Percentiles rank a stretch among this genome's conserved stretches.
Evolutionary conservation across 2,113 vertebrate genomes (phyloP).

Genomic region (Misgurnus mizolepis): DNA sequence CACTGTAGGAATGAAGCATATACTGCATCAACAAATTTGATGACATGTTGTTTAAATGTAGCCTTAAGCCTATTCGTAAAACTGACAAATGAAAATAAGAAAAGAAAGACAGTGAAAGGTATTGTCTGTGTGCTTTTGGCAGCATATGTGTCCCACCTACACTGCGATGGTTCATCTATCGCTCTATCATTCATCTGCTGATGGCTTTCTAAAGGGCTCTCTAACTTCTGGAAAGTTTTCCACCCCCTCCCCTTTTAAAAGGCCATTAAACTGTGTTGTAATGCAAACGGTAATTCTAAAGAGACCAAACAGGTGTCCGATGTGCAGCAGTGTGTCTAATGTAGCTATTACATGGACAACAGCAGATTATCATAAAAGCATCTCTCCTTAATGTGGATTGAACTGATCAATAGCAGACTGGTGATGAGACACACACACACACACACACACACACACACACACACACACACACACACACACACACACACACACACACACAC

Average conservation of each 20-base stretch:
- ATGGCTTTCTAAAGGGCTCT: conserved; percentile 69
- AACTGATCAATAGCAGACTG: conserved; percentile 82
- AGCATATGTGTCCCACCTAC: conserved; percentile 12
- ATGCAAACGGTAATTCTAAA: conserved; percentile 76
- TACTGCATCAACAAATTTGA: no score
- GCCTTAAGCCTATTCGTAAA: no score
- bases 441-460: conserved; percentile 20
- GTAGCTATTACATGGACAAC: conserved; percentile 75
- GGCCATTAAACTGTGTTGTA: conserved; percentile 78
- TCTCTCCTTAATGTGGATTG: conserved; percentile 76
- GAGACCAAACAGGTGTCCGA: conserved; percentile 78
- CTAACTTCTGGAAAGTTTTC: conserved; percentile 76
- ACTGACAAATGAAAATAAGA: not conserved
- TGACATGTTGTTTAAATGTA: no score
- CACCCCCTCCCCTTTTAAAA: conserved; percentile 62
- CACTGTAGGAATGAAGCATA: no score
- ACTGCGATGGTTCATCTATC: conserved; percentile 69
- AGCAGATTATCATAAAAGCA: conserved; percentile 82
- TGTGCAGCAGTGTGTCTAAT: conserved; percentile 75
- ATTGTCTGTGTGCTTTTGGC: not conserved
- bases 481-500: conserved; percentile 43
- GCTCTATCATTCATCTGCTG: conserved; percentile 61
- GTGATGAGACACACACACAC: conserved; percentile 59
- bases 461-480: conserved; percentile 10
- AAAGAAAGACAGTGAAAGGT: conserved; percentile 1